phyloP scores from a whole-genome alignment of 2,113 vertebrate species.

The Cacatua alba region DNA sequence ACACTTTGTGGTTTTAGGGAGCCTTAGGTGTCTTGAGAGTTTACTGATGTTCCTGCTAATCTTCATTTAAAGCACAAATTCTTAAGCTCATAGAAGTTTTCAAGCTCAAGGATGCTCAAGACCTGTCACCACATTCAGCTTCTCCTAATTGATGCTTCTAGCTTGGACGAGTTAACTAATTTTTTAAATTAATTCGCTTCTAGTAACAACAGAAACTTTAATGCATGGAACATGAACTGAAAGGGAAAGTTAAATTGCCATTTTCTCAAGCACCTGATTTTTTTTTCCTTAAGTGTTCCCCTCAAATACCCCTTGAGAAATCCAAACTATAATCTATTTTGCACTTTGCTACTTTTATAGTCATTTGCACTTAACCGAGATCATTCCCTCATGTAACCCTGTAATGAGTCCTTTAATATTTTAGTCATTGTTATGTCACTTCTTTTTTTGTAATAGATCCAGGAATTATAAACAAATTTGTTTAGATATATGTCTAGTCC shows the following conservation, averaged over 20 bases:
- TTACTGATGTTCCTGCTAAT: not conserved
- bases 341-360: not conserved
- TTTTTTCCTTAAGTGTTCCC: not conserved
- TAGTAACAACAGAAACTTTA: not conserved
- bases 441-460: not conserved
- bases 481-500: not conserved
- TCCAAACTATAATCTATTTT: not conserved
- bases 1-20: not conserved
- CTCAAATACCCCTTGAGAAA: not conserved
- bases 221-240: not conserved
- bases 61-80: not conserved
- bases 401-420: not conserved
- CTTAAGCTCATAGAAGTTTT: not conserved
- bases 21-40: not conserved
- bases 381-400: not conserved
- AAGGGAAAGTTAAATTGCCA: conserved; percentile 8
- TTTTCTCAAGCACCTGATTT: not conserved
- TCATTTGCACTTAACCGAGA: not conserved
- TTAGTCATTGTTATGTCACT: not conserved
- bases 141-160: not conserved
- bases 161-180: not conserved
- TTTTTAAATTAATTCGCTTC: not conserved
- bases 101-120: not conserved
- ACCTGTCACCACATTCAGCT: not conserved
- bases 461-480: not conserved